Percentiles rank a stretch among this genome's conserved stretches.
phyloP scores from a whole-genome alignment of 2,888 invertebrate genomes.

The Callosobruchus maculatus region DNA sequence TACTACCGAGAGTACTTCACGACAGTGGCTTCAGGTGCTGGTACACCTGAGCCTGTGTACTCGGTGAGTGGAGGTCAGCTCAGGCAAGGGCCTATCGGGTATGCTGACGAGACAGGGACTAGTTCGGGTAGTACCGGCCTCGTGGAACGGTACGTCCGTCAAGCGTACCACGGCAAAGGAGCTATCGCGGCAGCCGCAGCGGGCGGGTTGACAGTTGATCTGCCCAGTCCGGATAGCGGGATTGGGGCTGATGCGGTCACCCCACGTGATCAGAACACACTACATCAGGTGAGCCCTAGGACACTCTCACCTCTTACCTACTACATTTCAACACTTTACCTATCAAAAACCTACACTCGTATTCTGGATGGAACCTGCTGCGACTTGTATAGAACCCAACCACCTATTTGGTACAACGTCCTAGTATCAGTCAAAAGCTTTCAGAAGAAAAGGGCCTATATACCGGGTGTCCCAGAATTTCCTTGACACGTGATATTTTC shows the following conservation, averaged over 20 bases:
- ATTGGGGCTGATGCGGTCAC: slow-evolving; percentile 93
- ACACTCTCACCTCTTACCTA: background rate
- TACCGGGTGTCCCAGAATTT: too few relatives aligned
- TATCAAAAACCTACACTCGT: too few relatives aligned
- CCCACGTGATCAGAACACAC: slow-evolving; percentile 82
- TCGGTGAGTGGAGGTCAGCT: slow-evolving; percentile 45
- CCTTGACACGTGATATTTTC: too few relatives aligned
- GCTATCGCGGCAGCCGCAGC: slow-evolving; percentile 71
- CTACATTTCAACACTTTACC: background rate
- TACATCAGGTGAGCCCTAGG: slow-evolving; percentile 75
- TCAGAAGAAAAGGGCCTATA: too few relatives aligned
- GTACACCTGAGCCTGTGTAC: slow-evolving; percentile 56
- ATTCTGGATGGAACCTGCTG: too few relatives aligned
- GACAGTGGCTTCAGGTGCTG: slow-evolving; percentile 55
- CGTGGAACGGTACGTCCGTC: slow-evolving; percentile 66
- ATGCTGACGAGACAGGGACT: slow-evolving; percentile 52
- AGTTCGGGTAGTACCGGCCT: slow-evolving; percentile 59
- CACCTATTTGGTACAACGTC: too few relatives aligned
- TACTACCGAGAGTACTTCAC: slow-evolving; percentile 81
- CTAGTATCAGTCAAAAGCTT: too few relatives aligned
- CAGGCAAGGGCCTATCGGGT: slow-evolving; percentile 54
- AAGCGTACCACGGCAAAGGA: slow-evolving; percentile 67
- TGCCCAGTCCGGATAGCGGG: slow-evolving; percentile 93
- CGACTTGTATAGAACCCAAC: too few relatives aligned
- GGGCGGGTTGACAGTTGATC: slow-evolving; percentile 84